phyloP scores from a whole-genome alignment of 2,888 invertebrate species.

The Eupsilia transversa region DNA sequence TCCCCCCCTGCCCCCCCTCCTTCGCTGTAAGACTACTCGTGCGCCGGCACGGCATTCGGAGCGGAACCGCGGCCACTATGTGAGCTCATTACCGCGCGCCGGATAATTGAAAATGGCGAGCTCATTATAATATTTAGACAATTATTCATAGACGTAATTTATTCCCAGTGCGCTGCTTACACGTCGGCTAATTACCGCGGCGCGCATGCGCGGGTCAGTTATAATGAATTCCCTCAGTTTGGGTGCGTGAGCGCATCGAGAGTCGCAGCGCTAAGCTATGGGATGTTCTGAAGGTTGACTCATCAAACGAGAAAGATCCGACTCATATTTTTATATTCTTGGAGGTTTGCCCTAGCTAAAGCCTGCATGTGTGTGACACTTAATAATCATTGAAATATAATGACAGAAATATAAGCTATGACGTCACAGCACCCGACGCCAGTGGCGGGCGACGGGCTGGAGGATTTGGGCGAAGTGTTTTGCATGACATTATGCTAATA shows the following conservation, averaged over 20 bases:
- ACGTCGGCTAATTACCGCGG: constrained; percentile 66
- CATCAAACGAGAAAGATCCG: not conserved
- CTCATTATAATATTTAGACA: constrained; percentile 80
- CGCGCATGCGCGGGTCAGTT: constrained; percentile 31
- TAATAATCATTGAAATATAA: not conserved
- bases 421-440: constrained; percentile 18
- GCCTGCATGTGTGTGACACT: not conserved
- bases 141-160: constrained; percentile 76
- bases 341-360: not conserved
- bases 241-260: constrained; percentile 4
- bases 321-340: not conserved
- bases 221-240: constrained; percentile 34
- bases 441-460: not conserved
- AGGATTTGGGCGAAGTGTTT: constrained; percentile 10
- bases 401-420: not conserved
- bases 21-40: not conserved
- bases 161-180: constrained; percentile 66
- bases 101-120: constrained; percentile 77
- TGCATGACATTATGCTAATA: constrained; percentile 52
- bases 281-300: not conserved
- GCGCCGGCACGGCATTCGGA: constrained; percentile 49
- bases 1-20: not conserved
- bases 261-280: not conserved
- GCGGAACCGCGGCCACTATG: constrained; percentile 64
- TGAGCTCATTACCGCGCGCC: constrained; percentile 75